These are phyloP conservation scores for Cyprinodon brontotheroides DNA, from an alignment of 2,113 vertebrate genomes.

Conservation along the genomic window DNA sequence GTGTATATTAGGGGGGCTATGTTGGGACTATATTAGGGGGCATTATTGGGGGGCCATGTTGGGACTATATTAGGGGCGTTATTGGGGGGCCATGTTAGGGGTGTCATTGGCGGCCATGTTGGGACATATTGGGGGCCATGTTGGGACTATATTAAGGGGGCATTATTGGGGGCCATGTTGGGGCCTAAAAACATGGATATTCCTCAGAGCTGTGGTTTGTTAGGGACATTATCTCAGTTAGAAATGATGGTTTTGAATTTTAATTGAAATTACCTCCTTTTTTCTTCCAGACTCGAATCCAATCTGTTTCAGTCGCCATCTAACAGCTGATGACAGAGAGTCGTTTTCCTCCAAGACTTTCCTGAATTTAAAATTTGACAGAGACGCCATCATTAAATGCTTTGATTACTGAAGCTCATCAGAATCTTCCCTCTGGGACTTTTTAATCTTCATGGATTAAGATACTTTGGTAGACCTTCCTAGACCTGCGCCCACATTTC, in stretches of 20 bases:
- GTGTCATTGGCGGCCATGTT: no score
- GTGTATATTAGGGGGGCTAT: no score
- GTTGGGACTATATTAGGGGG: no score
- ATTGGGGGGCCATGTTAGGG: no score
- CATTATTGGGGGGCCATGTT: no score
- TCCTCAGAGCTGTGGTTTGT: not conserved
- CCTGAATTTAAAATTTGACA: slow-evolving; percentile 93
- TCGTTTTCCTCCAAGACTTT: slow-evolving; percentile 89
- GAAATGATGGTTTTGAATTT: not conserved
- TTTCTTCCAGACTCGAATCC: slow-evolving; percentile 62
- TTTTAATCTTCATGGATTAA: slow-evolving; percentile 6
- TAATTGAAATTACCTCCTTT: not conserved
- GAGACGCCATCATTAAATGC: slow-evolving; percentile 94
- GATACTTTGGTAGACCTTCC: not conserved
- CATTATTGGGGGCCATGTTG: no score
- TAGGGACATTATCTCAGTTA: not conserved
- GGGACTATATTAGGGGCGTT: no score
- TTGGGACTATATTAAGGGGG: no score
- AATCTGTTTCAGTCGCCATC: slow-evolving; percentile 73
- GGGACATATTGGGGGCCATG: no score
- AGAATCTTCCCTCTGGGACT: slow-evolving; percentile 47
- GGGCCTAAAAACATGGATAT: no score
- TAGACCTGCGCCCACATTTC: not conserved
- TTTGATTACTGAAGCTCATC: slow-evolving; percentile 87
- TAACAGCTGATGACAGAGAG: slow-evolving; percentile 76